These are phyloP conservation scores for Boleophthalmus pectinirostris DNA, from an alignment of 2,113 vertebrate genomes.

Conservation along the genomic window DNA sequence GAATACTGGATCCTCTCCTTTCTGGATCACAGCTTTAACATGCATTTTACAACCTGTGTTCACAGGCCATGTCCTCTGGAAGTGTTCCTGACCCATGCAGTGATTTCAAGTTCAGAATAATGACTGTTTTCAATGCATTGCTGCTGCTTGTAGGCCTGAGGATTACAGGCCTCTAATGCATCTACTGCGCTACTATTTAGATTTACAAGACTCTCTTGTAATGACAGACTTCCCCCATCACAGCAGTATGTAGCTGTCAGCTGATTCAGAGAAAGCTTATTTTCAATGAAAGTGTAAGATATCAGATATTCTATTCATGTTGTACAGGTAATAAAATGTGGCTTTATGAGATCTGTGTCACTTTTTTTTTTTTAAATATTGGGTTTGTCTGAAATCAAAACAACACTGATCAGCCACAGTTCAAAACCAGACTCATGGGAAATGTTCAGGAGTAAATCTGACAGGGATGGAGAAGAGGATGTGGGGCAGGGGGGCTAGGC, in stretches of 20 bases:
- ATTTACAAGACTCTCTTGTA: neutral
- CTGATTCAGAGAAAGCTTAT: neutral
- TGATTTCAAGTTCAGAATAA: conserved; percentile 3
- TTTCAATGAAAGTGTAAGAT: neutral
- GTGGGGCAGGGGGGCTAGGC: conserved; percentile 76
- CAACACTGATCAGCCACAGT: neutral
- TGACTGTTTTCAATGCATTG: conserved; percentile 1
- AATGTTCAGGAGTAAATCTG: conserved; percentile 1
- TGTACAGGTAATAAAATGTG: neutral
- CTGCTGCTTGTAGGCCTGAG: conserved; percentile 6
- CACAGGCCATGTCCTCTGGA: conserved; percentile 3
- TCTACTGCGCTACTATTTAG: neutral
- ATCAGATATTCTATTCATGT: neutral
- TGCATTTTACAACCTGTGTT: conserved; percentile 5
- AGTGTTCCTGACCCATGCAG: conserved; percentile 4
- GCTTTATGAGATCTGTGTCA: neutral
- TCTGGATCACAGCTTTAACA: neutral
- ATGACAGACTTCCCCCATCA: neutral
- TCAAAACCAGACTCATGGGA: neutral
- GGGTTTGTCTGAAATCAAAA: neutral
- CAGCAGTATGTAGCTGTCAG: neutral
- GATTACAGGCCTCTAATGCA: neutral
- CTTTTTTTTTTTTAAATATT: too few species aligned
- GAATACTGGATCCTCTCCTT: neutral
- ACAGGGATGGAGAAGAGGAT: conserved; percentile 11